Evolutionary conservation across 2,888 invertebrate species (phyloP).

Genomic region (Eupithecia insigniata): DNA sequence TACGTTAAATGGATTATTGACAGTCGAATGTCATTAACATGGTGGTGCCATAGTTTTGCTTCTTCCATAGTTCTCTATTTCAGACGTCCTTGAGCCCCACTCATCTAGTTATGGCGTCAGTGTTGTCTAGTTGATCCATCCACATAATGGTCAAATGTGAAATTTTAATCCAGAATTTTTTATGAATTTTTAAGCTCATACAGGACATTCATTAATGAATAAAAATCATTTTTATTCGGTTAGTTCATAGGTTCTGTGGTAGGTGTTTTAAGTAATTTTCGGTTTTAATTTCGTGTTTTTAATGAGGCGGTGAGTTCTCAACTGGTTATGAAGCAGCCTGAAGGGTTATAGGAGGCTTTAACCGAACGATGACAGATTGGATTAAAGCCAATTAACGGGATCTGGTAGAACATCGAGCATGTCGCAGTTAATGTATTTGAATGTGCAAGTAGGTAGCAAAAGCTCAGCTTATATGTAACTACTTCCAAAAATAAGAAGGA

Average conservation of each 20-base stretch:
- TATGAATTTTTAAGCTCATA: too few relatives aligned
- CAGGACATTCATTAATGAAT: too few relatives aligned
- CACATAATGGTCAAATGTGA: too few relatives aligned
- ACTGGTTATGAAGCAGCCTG: not conserved
- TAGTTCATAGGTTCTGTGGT: not conserved
- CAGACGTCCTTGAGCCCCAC: too few relatives aligned
- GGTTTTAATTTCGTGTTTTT: not conserved
- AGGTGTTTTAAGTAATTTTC: not conserved
- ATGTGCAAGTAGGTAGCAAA: not conserved
- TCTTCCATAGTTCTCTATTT: too few relatives aligned
- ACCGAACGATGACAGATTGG: not conserved
- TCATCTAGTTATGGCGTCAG: not conserved
- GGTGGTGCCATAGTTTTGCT: too few relatives aligned
- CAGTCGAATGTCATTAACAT: too few relatives aligned
- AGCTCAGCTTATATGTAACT: not conserved
- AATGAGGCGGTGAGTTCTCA: not conserved
- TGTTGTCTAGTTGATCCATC: too few relatives aligned
- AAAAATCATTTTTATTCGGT: too few relatives aligned
- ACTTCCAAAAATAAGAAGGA: not conserved
- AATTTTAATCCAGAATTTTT: too few relatives aligned
- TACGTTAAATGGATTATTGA: not conserved
- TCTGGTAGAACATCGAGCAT: not conserved
- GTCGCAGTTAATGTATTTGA: not conserved
- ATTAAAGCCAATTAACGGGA: not conserved
- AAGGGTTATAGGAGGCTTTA: not conserved